These are phyloP conservation scores for Tipula helvola DNA, from an alignment of 2,888 invertebrate genomes.

Conservation along the genomic window DNA sequence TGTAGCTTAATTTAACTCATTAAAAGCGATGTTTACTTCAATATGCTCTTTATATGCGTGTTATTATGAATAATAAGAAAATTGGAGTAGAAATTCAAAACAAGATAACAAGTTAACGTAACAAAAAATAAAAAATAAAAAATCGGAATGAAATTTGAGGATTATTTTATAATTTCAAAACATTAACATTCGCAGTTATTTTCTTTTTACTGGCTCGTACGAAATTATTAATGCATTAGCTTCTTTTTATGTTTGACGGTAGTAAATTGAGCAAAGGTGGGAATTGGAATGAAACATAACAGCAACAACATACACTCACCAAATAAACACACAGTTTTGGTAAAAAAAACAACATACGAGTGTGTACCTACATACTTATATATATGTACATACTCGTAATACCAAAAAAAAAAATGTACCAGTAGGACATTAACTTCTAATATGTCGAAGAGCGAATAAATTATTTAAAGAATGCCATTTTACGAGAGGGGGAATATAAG, in stretches of 20 bases:
- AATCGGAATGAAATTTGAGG: neutral
- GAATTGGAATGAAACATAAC: neutral
- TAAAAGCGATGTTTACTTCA: neutral
- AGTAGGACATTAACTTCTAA: neutral
- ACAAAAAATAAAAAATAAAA: neutral
- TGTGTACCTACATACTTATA: neutral
- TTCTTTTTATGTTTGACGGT: neutral
- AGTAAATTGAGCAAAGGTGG: neutral
- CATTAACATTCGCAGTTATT: neutral
- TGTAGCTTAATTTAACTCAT: neutral
- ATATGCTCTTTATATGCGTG: neutral
- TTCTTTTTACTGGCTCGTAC: neutral
- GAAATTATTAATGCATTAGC: neutral
- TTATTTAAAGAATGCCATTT: neutral
- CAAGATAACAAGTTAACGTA: neutral
- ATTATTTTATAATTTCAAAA: neutral
- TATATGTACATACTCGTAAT: neutral
- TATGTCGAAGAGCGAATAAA: neutral
- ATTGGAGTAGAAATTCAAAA: neutral
- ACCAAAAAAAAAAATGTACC: neutral
- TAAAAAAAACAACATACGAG: neutral
- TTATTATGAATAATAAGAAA: neutral
- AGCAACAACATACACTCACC: neutral
- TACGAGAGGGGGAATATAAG: neutral
- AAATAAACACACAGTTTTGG: neutral